Evolutionary conservation across 2,113 vertebrate genomes (phyloP).

Genomic region (Hylia prasina): DNA sequence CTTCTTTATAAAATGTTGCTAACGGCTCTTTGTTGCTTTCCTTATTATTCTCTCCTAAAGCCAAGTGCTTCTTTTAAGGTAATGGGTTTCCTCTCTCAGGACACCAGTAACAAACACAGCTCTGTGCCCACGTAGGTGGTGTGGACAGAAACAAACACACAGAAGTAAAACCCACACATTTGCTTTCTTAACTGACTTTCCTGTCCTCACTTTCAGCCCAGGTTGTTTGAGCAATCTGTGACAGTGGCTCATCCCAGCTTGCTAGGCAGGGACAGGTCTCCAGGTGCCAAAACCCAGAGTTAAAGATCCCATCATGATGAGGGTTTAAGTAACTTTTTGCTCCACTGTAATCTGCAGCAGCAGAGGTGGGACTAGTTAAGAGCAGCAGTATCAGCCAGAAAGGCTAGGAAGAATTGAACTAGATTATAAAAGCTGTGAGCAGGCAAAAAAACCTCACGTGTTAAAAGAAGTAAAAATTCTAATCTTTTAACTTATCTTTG

Average conservation of each 20-base stretch:
- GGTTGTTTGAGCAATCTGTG: neutral
- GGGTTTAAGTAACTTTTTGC: neutral
- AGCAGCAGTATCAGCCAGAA: neutral
- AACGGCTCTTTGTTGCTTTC: neutral
- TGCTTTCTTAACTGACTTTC: neutral
- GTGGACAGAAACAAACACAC: neutral
- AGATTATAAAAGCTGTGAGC: neutral
- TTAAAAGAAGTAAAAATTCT: neutral
- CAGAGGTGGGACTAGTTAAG: neutral
- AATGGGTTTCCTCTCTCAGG: conserved; percentile 24
- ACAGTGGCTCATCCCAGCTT: neutral
- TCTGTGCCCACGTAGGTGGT: neutral
- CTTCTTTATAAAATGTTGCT: conserved; percentile 38
- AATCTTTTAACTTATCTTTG: neutral
- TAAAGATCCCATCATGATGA: neutral
- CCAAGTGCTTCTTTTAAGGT: conserved; percentile 40
- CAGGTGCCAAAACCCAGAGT: neutral
- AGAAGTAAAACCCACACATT: neutral
- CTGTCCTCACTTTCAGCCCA: neutral
- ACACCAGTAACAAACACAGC: neutral
- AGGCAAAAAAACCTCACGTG: neutral
- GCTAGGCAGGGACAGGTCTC: neutral
- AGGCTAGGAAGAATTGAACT: neutral
- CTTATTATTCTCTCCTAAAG: conserved; percentile 19
- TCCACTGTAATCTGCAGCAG: neutral